Percentiles rank a stretch among this genome's conserved stretches.
Evolutionary conservation across 2,797 vertebrate genomes (phyloP).

Genomic region (Acanthurus lineatus): DNA sequence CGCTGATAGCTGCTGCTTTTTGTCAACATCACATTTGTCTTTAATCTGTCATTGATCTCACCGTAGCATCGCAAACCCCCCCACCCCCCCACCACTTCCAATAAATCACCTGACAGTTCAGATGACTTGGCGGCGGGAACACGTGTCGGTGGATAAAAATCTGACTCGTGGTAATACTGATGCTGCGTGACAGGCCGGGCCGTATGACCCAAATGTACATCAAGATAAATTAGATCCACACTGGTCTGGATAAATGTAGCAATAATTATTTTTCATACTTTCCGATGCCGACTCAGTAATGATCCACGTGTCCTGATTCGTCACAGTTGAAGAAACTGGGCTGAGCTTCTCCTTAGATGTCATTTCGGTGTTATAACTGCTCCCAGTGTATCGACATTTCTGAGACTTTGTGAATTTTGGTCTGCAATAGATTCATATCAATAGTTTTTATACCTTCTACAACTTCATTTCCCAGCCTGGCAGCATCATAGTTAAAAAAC

Average conservation of each 20-base stretch:
- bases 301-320: no score
- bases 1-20: neutral
- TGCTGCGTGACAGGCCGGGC: neutral
- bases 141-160: neutral
- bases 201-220: neutral
- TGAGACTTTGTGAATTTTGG: neutral
- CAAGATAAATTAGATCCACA: neutral
- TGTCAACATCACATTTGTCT: no score
- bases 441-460: constrained; percentile 9
- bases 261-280: neutral
- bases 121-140: neutral
- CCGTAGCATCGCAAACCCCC: neutral
- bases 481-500: constrained; percentile 31
- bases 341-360: no score
- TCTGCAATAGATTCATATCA: neutral
- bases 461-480: constrained; percentile 25
- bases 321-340: no score
- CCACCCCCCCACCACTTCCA: no score
- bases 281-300: no score
- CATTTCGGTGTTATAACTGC: no score
- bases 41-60: neutral
- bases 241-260: neutral
- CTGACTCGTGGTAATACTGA: neutral
- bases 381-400: no score
- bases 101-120: neutral